phyloP scores from a whole-genome alignment of 2,888 invertebrate genomes.

The Phyllotreta striolata region DNA sequence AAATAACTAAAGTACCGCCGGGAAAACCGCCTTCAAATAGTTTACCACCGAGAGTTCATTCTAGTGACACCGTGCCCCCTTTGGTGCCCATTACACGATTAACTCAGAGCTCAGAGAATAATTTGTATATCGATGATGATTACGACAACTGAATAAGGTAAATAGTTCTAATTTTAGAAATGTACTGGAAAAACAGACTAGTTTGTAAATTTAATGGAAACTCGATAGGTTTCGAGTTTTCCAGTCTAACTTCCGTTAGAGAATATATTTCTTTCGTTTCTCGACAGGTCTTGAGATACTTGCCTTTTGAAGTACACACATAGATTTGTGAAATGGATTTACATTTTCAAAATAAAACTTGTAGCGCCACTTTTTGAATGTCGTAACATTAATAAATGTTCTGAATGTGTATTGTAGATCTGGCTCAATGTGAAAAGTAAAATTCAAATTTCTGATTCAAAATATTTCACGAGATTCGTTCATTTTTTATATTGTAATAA shows the following conservation, averaged over 20 bases:
- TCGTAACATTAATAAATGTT: slow-evolving; percentile 5
- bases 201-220: no score
- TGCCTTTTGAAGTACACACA: no score
- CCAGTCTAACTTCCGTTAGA: no score
- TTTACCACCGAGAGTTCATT: slow-evolving; percentile 34
- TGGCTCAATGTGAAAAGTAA: slow-evolving; percentile 22
- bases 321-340: not conserved
- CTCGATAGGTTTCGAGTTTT: no score
- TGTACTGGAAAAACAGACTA: not conserved
- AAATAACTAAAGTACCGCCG: slow-evolving; percentile 45
- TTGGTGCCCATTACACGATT: slow-evolving; percentile 53
- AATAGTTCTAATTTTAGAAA: slow-evolving; percentile 9
- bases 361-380: slow-evolving; percentile 9
- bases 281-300: not conserved
- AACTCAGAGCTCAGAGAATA: slow-evolving; percentile 56
- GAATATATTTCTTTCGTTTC: not conserved
- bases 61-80: slow-evolving; percentile 35
- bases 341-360: slow-evolving; percentile 8
- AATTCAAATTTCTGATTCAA: not conserved
- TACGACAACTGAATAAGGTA: slow-evolving; percentile 58
- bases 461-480: not conserved
- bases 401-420: slow-evolving; percentile 4
- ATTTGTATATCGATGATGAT: slow-evolving; percentile 62
- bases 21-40: slow-evolving; percentile 45
- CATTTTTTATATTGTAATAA: slow-evolving; percentile 1